phyloP scores from a whole-genome alignment of 2,888 invertebrate species.

The Meghimatium bilineatum region DNA sequence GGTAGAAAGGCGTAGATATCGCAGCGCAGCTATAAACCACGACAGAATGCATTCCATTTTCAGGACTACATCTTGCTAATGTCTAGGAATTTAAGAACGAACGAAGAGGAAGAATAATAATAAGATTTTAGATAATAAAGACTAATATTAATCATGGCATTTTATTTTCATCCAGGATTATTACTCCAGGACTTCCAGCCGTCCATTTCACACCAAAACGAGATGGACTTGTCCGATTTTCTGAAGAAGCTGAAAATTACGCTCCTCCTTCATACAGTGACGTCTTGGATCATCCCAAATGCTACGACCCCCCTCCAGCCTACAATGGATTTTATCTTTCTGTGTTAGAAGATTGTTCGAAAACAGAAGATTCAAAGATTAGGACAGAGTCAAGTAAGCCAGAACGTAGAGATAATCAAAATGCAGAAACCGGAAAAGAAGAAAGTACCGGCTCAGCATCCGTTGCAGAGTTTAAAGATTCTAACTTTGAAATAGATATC shows the following conservation, averaged over 20 bases:
- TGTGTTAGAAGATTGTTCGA: not conserved
- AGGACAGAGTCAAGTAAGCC: not conserved
- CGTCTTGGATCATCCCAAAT: conserved; percentile 48
- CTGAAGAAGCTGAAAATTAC: conserved; percentile 51
- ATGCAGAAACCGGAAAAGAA: not conserved
- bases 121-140: no score
- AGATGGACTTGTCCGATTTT: conserved; percentile 23
- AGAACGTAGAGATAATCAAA: not conserved
- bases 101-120: no score
- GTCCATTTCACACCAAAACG: conserved; percentile 34
- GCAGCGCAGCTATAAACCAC: no score
- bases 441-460: not conserved
- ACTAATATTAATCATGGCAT: not conserved
- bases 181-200: not conserved
- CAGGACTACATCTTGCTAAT: no score
- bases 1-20: no score
- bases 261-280: conserved; percentile 66
- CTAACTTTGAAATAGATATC: not conserved
- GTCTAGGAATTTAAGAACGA: no score
- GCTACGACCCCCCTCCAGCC: conserved; percentile 44
- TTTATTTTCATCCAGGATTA: conserved; percentile 38
- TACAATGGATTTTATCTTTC: conserved; percentile 44
- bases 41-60: no score
- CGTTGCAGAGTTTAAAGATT: not conserved
- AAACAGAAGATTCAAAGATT: not conserved